Evolutionary conservation across 2,888 invertebrate genomes (phyloP), one percentile per base, ranked within the genome.

Genomic region (Cotesia congregata): DNA sequence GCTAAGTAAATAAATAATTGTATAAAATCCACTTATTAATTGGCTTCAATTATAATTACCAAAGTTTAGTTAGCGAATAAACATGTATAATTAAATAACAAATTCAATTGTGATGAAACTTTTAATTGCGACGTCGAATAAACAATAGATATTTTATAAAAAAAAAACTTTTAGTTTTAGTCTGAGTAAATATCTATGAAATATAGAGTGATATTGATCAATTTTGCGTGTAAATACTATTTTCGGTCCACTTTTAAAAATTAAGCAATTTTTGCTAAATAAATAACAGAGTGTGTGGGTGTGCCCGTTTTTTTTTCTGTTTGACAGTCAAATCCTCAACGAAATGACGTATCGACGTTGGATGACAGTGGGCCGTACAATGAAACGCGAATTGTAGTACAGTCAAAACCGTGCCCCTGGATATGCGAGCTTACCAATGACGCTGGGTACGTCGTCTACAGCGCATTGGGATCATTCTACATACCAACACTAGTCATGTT

Each of bases 401-500:
- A 88, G 78, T 86, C 90, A 83, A 93, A 93, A 1, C 93, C 93
- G 30, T 95, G 95, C 86, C 94, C 94, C 7, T 95, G 95, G 94
- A 95, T 94, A 82, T 98, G 97, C 87, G 96, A 97, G 89, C 93
- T 98, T 81, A 97, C 97, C 86, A 96, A 96, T 90, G 97, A 97
- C 88, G 95, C 95, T 68, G 97, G 97, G 74, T 99, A 99, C 91
- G 97, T 98, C 75, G 95, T 99, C 75, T 98, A 98, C 91, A 89
- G 98, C 3, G 98, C 98, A 0, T 92, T 98, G 38, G 98, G 98
- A n/a, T 98, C 98, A 80, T 98, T 98, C 93, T 98, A 97, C 91
- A 95, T 98, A 85, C 98, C 98, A 62, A 98, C 98, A 97, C 94
- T 97, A 85, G 97, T 98, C 83, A 98, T 98, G 97, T 92, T 98